Evolutionary conservation across 92 coral and sea anemone species (phyloP).

Genomic region (Porites evermanni): DNA sequence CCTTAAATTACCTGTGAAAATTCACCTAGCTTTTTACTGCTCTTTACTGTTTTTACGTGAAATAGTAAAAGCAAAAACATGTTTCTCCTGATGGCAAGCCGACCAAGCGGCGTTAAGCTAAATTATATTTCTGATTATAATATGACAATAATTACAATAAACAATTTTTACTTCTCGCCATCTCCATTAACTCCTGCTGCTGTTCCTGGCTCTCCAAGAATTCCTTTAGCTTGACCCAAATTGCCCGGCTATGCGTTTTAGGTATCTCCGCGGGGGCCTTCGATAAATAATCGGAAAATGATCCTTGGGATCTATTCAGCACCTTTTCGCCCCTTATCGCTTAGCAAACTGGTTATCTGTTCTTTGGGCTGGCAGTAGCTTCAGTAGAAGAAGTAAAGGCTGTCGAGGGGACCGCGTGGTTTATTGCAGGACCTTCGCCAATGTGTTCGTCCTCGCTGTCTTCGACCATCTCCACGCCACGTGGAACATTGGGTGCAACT

Average conservation of each 20-base stretch:
- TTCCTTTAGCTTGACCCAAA: neutral
- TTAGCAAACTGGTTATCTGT: constrained; percentile 1
- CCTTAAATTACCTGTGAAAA: constrained; percentile 1
- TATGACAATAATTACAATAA: constrained; percentile 10
- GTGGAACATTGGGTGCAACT: neutral
- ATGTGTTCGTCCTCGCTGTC: neutral
- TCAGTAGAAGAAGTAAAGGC: constrained; percentile 10
- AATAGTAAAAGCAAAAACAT: constrained; percentile 1
- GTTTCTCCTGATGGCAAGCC: constrained; percentile 20
- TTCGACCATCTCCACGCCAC: neutral
- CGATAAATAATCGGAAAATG: constrained; percentile 16
- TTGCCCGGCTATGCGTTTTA: neutral
- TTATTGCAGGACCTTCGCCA: neutral
- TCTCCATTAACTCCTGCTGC: constrained; percentile 14
- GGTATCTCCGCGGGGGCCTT: constrained; percentile 19
- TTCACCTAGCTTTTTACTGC: constrained; percentile 7
- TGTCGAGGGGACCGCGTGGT: constrained; percentile 12
- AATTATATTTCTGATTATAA: constrained; percentile 27
- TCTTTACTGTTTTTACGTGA: constrained; percentile 19
- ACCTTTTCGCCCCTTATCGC: constrained; percentile 3
- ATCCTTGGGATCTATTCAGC: constrained; percentile 17
- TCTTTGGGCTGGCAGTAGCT: neutral
- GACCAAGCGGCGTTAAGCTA: constrained; percentile 17
- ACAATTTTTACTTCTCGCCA: constrained; percentile 8
- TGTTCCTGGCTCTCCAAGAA: constrained; percentile 24